Evolutionary conservation across 2,113 vertebrate genomes (phyloP), one percentile per base, ranked within the genome.

Genomic region (Theristicus caerulescens): DNA sequence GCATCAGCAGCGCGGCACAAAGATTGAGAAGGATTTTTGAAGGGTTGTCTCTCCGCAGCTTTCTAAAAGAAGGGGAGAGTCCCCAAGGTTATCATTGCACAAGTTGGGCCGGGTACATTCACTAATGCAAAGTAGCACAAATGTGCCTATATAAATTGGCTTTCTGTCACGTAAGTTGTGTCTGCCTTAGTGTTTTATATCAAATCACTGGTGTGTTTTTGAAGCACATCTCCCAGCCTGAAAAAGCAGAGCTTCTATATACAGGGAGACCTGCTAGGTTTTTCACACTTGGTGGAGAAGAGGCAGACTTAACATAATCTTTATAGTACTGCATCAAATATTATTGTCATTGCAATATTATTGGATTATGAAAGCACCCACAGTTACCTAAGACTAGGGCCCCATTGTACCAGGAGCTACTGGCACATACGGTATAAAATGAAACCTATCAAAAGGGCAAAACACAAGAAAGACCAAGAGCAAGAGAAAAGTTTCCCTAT

Each of bases 1-100:
- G 91, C 86, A 99, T 98, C 86, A 99, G 96, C 87, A 99, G 96
- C 0, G 98, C 98, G 3, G 91, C 64, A 20, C 98, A 99, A 34
- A 99, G 97, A 80, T 99, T 99, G 93, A 99, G 97, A 76, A 99
- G 98, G 90, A 99, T 99, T 97, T 99, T 99, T 27, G 99, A 98
- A 44, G 99, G 98, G 85, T 98, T 97, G 92, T 99, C 99, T 92
- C 86, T 98, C 36, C 97, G 90, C 91, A 99, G 97, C 91, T 98
- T 99, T 73, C 99, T 99, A 55, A 77, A 89, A 46, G 73, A 84
- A 93, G 59, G 42, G 61, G 44, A 29, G 70, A 38, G 15, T 19
- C 20, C 22, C 16, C 31, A 16, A 29, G 29, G 40, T 57, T 74
- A 44, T 69, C 5, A 9, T 13, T 31, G 62, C 55, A 36, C 13